These are phyloP conservation scores for Megastigmus dorsalis DNA, from an alignment of 2,888 invertebrate species.

Conservation along the genomic window DNA sequence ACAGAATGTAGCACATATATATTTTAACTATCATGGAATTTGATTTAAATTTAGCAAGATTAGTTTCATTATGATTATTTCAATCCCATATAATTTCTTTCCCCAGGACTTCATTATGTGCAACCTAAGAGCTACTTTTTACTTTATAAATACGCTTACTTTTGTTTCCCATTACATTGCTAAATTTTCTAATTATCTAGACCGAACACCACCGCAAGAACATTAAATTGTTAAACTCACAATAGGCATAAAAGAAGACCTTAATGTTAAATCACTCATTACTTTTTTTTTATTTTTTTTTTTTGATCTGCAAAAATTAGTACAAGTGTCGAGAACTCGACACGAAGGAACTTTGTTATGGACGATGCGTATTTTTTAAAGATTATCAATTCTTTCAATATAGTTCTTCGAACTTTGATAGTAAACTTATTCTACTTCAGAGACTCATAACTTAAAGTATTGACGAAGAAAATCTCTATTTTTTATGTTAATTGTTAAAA, in stretches of 20 bases:
- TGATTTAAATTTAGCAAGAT: not conserved
- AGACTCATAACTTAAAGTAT: too few species aligned
- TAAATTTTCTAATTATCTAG: slow-evolving; percentile 45
- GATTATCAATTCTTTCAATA: slow-evolving; percentile 24
- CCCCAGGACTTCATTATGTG: not conserved
- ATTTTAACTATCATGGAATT: not conserved
- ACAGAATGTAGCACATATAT: too few species aligned
- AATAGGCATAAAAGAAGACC: slow-evolving; percentile 18
- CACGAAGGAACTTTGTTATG: slow-evolving; percentile 63
- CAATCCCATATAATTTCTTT: slow-evolving; percentile 23
- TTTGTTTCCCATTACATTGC: slow-evolving; percentile 32
- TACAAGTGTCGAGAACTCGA: slow-evolving; percentile 43
- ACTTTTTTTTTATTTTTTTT: slow-evolving; percentile 5
- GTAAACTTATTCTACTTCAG: too few species aligned
- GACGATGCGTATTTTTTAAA: slow-evolving; percentile 58
- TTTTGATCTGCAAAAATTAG: slow-evolving; percentile 31
- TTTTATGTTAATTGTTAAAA: too few species aligned
- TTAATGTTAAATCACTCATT: not conserved
- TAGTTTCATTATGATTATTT: not conserved
- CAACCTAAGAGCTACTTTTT: slow-evolving; percentile 37
- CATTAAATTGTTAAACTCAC: slow-evolving; percentile 12
- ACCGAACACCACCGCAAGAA: slow-evolving; percentile 45
- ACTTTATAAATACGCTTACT: slow-evolving; percentile 42
- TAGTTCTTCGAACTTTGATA: too few species aligned
- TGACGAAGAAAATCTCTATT: too few species aligned